These are phyloP conservation scores for Distichodus sexfasciatus DNA, from an alignment of 2,797 vertebrate species.

Conservation along the genomic window DNA sequence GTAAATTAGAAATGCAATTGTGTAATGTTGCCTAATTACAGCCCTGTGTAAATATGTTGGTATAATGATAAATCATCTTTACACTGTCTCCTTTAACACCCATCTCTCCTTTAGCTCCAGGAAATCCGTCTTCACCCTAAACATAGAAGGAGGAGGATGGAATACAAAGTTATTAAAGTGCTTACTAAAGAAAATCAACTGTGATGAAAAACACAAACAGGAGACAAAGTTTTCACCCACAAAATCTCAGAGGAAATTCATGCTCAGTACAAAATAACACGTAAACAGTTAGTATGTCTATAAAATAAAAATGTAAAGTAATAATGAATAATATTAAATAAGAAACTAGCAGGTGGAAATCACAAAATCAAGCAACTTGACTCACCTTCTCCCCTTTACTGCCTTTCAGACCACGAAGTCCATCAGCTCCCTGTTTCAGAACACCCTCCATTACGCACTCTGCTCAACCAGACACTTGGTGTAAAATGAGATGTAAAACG, in stretches of 20 bases:
- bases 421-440: constrained; percentile 81
- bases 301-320: no score
- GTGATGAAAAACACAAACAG: no score
- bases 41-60: background rate
- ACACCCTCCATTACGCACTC: no score
- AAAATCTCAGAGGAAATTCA: no score
- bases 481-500: background rate
- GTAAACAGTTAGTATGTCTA: no score
- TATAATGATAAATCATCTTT: constrained; percentile 54
- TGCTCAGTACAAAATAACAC: no score
- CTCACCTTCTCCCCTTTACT: constrained; percentile 89
- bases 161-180: no score
- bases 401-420: constrained; percentile 86
- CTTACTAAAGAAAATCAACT: no score
- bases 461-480: background rate
- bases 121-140: constrained; percentile 91
- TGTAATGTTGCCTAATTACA: no score
- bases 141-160: constrained; percentile 27
- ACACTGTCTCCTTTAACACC: constrained; percentile 86
- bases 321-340: background rate
- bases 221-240: no score
- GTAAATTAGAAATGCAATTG: no score
- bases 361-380: constrained; percentile 26
- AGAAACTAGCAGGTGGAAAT: background rate
- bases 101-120: constrained; percentile 86